Conservation (phyloP, 2,797 vertebrate genomes). For the Nannoperca australis region DNA sequence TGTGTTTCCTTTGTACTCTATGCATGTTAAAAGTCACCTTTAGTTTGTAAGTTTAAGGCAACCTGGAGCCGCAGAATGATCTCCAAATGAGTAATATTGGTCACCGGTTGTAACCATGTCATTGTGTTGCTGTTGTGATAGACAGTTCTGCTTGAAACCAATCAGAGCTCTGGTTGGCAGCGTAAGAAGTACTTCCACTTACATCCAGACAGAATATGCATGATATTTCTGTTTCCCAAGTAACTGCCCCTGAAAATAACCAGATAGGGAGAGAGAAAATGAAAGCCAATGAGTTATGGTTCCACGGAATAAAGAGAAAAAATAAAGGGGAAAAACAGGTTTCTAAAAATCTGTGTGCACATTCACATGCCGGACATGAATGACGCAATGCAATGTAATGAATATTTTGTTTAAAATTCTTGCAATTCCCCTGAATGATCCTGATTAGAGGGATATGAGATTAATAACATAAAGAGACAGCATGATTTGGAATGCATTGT, state of each 20-base stretch:
- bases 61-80: conserved; percentile 39
- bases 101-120: conserved; percentile 73
- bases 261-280: conserved; percentile 13
- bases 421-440: conserved; percentile 35
- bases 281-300: conserved; percentile 26
- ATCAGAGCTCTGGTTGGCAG: conserved; percentile 62
- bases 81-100: conserved; percentile 52
- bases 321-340: background rate
- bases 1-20: conserved; percentile 25
- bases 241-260: conserved; percentile 36
- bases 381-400: conserved; percentile 42
- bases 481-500: conserved; percentile 38
- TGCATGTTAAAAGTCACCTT: conserved; percentile 11
- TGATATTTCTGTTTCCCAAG: conserved; percentile 63
- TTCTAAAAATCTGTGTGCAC: background rate
- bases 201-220: conserved; percentile 38
- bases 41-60: conserved; percentile 9
- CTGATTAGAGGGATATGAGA: conserved; percentile 52
- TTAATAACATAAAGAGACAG: conserved; percentile 47
- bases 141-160: conserved; percentile 63
- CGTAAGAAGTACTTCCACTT: conserved; percentile 55
- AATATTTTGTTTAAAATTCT: conserved; percentile 46
- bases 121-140: conserved; percentile 36
- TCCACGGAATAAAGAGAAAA: background rate
- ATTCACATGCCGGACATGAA: conserved; percentile 12